Evolutionary conservation across 2,113 vertebrate species (phyloP).

Genomic region (Oostethus manadensis): DNA sequence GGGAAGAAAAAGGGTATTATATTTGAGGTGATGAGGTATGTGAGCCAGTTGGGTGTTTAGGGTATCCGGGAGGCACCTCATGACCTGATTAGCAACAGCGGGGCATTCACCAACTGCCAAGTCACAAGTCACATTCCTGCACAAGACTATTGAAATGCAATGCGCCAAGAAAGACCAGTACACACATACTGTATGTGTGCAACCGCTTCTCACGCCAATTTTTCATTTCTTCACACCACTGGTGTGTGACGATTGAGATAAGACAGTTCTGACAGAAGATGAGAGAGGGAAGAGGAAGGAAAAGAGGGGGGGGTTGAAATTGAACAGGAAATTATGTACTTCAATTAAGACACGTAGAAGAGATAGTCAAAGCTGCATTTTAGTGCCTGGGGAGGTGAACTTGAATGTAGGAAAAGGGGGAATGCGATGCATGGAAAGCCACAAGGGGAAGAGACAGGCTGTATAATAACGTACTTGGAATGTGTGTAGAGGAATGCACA

Average conservation of each 20-base stretch:
- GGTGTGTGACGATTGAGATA: constrained; percentile 67
- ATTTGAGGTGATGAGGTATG: constrained; percentile 1
- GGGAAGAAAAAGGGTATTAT: constrained; percentile 15
- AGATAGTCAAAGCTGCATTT: constrained; percentile 66
- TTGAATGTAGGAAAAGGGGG: constrained; percentile 31
- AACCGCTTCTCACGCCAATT: constrained; percentile 22
- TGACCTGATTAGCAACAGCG: constrained; percentile 49
- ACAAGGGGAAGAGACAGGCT: constrained; percentile 31
- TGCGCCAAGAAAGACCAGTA: not conserved
- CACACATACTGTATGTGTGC: constrained; percentile 12
- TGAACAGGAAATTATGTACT: constrained; percentile 69
- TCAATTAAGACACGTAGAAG: constrained; percentile 64
- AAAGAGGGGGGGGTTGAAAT: constrained; percentile 37
- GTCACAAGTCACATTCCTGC: constrained; percentile 26
- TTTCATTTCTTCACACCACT: constrained; percentile 58
- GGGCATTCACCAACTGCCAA: constrained; percentile 34
- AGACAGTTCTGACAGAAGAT: constrained; percentile 63
- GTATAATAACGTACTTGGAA: constrained; percentile 53
- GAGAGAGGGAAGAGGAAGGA: constrained; percentile 22
- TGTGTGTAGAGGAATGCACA: constrained; percentile 48
- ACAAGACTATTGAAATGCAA: constrained; percentile 12
- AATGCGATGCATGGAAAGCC: constrained; percentile 51
- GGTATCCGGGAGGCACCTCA: constrained; percentile 24
- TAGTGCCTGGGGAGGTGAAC: constrained; percentile 52
- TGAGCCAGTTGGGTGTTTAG: constrained; percentile 43